A percentile compares a stretch with the other conserved stretches of the same genome.
These are phyloP conservation scores for Rhabdornis inornatus DNA, from an alignment of 2,113 vertebrate genomes.

Conservation along the genomic window DNA sequence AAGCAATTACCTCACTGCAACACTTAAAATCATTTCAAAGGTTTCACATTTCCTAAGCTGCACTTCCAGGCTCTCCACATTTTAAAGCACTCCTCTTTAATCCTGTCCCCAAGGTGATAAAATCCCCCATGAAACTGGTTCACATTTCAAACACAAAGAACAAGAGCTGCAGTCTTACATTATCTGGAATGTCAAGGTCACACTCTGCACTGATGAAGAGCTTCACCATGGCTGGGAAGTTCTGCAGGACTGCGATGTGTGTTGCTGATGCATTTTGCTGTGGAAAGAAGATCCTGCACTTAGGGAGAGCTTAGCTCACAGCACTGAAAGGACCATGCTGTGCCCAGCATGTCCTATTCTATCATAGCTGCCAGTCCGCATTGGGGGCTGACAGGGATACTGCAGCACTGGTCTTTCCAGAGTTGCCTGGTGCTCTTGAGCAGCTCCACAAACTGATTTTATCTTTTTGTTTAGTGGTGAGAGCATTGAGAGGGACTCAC, in stretches of 20 bases:
- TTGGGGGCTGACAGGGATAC: accelerated
- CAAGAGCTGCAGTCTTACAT: slow-evolving; percentile 70
- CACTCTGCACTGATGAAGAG: slow-evolving; percentile 77
- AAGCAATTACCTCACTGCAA: neutral
- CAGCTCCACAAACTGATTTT: neutral
- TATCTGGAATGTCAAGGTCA: slow-evolving; percentile 82
- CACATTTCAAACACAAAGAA: neutral
- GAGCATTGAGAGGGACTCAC: slow-evolving; percentile 63
- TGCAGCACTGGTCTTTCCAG: neutral
- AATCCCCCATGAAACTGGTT: neutral
- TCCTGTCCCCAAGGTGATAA: neutral
- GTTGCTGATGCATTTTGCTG: slow-evolving; percentile 80
- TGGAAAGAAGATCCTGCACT: neutral
- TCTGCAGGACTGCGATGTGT: slow-evolving; percentile 80
- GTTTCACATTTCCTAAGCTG: neutral
- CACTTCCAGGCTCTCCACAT: neutral
- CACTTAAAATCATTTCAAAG: neutral
- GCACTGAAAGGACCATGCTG: neutral
- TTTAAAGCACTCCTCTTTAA: neutral
- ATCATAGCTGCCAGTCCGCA: neutral
- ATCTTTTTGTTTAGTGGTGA: neutral
- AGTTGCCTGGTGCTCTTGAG: neutral
- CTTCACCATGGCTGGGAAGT: slow-evolving; percentile 75
- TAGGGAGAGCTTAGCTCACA: neutral
- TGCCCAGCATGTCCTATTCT: neutral